Evolutionary conservation across 2,888 invertebrate species (phyloP), one percentile per base, ranked within the genome.

Genomic region (Onthophagus sagittarius): DNA sequence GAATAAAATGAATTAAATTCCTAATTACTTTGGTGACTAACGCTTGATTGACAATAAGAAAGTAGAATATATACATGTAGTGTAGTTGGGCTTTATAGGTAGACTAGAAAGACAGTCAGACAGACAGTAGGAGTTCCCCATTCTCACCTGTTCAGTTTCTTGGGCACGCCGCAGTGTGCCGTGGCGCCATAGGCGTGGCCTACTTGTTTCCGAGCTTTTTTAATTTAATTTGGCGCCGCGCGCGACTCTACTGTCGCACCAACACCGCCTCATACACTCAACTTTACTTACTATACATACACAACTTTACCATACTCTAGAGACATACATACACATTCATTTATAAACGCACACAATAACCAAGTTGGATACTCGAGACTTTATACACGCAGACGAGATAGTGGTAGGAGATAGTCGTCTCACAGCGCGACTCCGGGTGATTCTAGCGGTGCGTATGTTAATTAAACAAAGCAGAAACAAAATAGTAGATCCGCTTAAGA

Each of bases 151-250:
- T 83, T 82, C 83, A 82, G 83, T 81, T 79, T 78, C 39, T 9
- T 53, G 39, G 39, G 39, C 11, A 9, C 39, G 39, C 39, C 39
- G 39, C 6, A 11, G 39, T 9, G 39, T 11, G 39, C 9, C 39
- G 39, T 11, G 83, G 83, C 83, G 83, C 83, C 83, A 83, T 81
- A 78, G 83, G 83, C 82, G 83, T 83, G 83, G 81, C 78, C 77
- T 79, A 79, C 80, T 81, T 80, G 80, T 81, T 81, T 81, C 79
- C 77, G 77, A 75, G 74, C 39, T 53, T 78, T 81, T 80, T 79
- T 80, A 78, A 78, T 78, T 78, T 78, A 75, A 78, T 78, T 78
- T 77, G 79, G 80, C 80, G 79, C 80, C 80, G 76, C 64, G 23
- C 15, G 64, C 64, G 9, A 7, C 15, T 23, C 23, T 23, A 23